Percentiles rank a stretch among this genome's conserved stretches.
Conservation (phyloP, 1,140 invertebrate species). For the Xylocopa sonorina region DNA sequence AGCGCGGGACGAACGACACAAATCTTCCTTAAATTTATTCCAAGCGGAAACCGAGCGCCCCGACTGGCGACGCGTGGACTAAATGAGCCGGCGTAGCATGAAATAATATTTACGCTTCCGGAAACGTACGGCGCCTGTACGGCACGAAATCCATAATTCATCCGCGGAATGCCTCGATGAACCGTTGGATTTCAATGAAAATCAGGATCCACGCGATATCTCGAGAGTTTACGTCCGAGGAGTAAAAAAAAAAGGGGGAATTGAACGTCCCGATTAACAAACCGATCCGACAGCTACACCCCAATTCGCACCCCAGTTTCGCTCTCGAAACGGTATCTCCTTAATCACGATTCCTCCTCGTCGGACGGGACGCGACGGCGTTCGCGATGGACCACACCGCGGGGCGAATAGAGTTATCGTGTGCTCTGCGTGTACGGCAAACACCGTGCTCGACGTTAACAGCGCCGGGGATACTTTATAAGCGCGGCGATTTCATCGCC, state of each 20-base stretch:
- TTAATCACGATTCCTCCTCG: background rate
- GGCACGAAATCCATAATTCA: slow-evolving; percentile 27
- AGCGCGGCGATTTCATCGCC: slow-evolving; percentile 40
- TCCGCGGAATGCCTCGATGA: slow-evolving; percentile 18
- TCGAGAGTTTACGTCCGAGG: too few species aligned
- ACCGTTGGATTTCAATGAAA: background rate
- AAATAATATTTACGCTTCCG: slow-evolving; percentile 43
- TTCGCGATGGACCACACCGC: slow-evolving; percentile 13
- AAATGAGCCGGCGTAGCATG: slow-evolving; percentile 30
- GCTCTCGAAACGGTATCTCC: too few species aligned
- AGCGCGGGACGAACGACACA: too few species aligned
- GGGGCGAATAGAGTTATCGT: slow-evolving; percentile 43
- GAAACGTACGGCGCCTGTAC: slow-evolving; percentile 12
- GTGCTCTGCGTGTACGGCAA: slow-evolving; percentile 10
- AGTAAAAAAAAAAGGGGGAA: too few species aligned
- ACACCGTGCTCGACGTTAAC: slow-evolving; percentile 44
- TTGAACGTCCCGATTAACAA: slow-evolving; percentile 18
- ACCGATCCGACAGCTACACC: too few species aligned
- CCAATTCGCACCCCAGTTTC: too few species aligned
- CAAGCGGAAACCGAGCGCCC: background rate
- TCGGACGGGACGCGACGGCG: background rate
- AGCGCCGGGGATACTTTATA: slow-evolving; percentile 42
- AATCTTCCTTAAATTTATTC: background rate
- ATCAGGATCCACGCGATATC: too few species aligned
- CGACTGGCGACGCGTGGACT: background rate